Percentiles rank a stretch among this genome's conserved stretches.
Evolutionary conservation across 2,888 invertebrate genomes (phyloP).

Genomic region (Mimas tiliae): DNA sequence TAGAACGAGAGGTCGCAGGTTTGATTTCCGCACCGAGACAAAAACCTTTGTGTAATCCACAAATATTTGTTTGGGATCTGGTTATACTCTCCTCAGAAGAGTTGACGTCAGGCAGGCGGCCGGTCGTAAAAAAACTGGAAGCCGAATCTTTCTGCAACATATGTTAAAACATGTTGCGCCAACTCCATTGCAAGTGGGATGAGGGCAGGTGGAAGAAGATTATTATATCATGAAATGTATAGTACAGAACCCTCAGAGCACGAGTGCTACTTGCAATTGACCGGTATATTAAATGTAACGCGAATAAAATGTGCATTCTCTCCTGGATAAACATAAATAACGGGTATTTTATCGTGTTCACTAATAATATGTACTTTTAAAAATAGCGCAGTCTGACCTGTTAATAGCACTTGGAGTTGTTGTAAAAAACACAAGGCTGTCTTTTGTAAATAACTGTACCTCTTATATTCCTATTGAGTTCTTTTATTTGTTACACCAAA

Average conservation of each 20-base stretch:
- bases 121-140: no score
- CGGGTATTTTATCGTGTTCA: not conserved
- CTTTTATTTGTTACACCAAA: not conserved
- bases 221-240: not conserved
- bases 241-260: not conserved
- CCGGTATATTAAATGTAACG: not conserved
- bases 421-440: conserved; percentile 10
- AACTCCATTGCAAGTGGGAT: no score
- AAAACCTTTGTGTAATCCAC: no score
- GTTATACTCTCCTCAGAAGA: no score
- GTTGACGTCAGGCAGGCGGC: no score
- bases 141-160: no score
- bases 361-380: conserved; percentile 11
- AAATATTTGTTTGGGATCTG: no score
- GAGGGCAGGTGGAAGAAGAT: no score
- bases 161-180: no score
- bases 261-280: not conserved
- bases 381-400: conserved; percentile 12
- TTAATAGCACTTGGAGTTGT: conserved; percentile 9
- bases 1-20: no score
- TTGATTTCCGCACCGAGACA: no score
- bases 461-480: not conserved
- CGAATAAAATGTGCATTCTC: not conserved
- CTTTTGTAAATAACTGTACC: conserved; percentile 16
- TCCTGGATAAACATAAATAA: conserved; percentile 8